Base-by-base conservation (phyloP, 2,888 invertebrate species). In the Coecobrya sp. region DNA sequence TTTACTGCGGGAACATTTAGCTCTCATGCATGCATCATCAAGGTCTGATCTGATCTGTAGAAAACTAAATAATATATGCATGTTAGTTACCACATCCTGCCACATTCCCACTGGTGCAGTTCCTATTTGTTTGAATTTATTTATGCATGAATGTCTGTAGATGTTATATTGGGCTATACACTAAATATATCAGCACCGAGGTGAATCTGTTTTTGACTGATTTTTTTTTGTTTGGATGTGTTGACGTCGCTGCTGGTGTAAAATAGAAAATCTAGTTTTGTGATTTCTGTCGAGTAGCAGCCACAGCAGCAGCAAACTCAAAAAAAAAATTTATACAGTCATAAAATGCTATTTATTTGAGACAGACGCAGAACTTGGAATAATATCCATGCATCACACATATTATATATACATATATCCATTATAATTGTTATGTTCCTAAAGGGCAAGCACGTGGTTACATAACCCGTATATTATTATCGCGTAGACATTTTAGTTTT, bases 381-480 rank as follows among this genome's bases (percentile, higher is more conserved):
- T 19, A 22, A 62, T 62, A 62, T 62, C 8, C 4, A 65, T 65
- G 30, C 68, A 30, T 68, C n/a, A 62, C 62, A 62, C 22, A 59
- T 62, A n/a, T n/a, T n/a, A n/a, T 42, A 45, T 45, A 49, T 13
- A 7, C 1, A 81, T n/a, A n/a, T n/a, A n/a, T n/a, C n/a, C n/a
- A 25, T 27, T 27, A 16, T 55, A 25, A 30, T 19, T 0, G 13
- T 22, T 19, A 87, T 25, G 22, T n/a, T 86, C 49, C 10, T 4
- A 91, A 86, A 91, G 86, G 68, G 79, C 86, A 86, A 65, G 76
- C 86, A 86, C 86, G 91, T 91, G 91, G 91, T 73, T 91, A 86
- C 55, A 55, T 36, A 36, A 36, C 7, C 36, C 36, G 7, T 25
- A 62, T 62, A 10, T 25, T 19, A n/a, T 59, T 62, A 22, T 22